These are phyloP conservation scores for Melitaea cinxia DNA, from an alignment of 1,140 invertebrate species.

Conservation along the genomic window DNA sequence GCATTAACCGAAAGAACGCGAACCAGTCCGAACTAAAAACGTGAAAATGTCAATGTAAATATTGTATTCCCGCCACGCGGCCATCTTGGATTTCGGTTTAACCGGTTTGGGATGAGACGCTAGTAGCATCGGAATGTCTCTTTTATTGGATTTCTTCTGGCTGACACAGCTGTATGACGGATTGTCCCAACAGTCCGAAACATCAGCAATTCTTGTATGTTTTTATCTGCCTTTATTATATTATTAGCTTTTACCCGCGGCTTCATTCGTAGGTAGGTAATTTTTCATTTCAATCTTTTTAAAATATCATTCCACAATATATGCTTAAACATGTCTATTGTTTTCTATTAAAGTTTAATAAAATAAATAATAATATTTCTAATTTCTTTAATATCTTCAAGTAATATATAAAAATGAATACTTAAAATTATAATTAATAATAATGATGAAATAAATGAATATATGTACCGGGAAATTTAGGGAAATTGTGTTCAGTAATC, in stretches of 20 bases:
- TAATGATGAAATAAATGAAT: too few relatives aligned
- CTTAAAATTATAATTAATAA: too few relatives aligned
- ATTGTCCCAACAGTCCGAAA: conserved; percentile 23
- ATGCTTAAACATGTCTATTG: too few relatives aligned
- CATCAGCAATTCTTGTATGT: conserved; percentile 30
- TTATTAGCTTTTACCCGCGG: not conserved
- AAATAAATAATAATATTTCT: too few relatives aligned
- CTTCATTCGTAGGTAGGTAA: not conserved
- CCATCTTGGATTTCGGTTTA: conserved; percentile 67
- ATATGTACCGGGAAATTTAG: too few relatives aligned
- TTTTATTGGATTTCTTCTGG: conserved; percentile 53
- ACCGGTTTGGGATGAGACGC: conserved; percentile 60
- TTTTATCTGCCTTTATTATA: conserved; percentile 15
- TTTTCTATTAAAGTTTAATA: too few relatives aligned
- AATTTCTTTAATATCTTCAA: too few relatives aligned
- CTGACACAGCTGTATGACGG: conserved; percentile 38
- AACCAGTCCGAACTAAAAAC: conserved; percentile 43
- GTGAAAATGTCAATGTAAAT: conserved; percentile 70
- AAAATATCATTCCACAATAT: too few relatives aligned
- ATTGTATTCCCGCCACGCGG: conserved; percentile 61
- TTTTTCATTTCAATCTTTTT: too few relatives aligned
- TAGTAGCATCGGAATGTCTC: conserved; percentile 52
- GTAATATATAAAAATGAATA: too few relatives aligned
- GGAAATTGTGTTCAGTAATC: too few relatives aligned
- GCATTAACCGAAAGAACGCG: conserved; percentile 58